Base-by-base conservation (phyloP, 2,888 invertebrate species). In the Euplagia quadripunctaria region DNA sequence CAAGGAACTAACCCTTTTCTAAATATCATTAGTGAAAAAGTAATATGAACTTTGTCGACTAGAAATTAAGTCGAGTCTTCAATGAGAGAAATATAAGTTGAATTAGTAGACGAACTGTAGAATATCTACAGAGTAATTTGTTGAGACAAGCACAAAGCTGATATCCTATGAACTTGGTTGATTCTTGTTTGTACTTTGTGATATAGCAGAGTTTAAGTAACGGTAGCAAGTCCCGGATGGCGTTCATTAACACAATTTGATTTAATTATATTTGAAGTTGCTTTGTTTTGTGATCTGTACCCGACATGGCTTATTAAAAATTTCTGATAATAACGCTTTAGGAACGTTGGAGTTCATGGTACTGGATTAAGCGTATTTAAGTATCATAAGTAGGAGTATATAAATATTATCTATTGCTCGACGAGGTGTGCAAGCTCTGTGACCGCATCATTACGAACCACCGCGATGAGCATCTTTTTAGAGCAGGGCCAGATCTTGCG, bases 121-220 rank as follows among this genome's bases (percentile, higher is more conserved):
- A 31, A 51, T 41, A 4, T 52, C 41, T 52, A 6, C 1, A 51
- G 49, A 73, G 64, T 76, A 81, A 77, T 76, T 79, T 71, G 72
- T 46, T 58, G 63, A 72, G 64, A 66, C 68, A 66, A n/a, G 68
- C 63, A 64, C 49, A 49, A 68, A 77, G 51, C 70, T 49, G 71
- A 73, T 77, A 74, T 65, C 49, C 46, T 11, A 64, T 74, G 68
- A 75, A 73, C 64, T 71, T 71, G 63, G 58, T 11, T 71, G 55
- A 71, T 46, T 70, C 68, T 72, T 72, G 73, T 76, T 76, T 65
- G 64, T 72, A 71, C 61, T 70, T 52, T 16, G 41, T 9, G 65
- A 6, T 52, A 68, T 66, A 51, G 63, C 65, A 11, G 42, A 43
- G 49, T 55, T 58, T 69, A 41, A 61, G 49, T 70, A 55, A 64